These are phyloP conservation scores for Actinia equina DNA, from an alignment of 64 coral and sea anemone species.

Conservation along the genomic window DNA sequence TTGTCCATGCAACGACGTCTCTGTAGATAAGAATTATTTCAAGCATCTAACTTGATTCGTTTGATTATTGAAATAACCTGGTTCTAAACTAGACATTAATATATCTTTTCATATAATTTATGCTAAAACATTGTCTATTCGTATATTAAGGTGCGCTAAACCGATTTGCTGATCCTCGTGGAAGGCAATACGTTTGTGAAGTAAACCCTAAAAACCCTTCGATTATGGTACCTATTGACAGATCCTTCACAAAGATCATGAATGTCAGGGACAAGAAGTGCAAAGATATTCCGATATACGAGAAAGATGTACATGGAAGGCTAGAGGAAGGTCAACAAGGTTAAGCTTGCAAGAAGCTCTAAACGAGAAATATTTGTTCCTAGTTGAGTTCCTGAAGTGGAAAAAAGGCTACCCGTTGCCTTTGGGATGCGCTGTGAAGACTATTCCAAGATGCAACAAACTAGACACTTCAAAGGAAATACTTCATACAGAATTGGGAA, in stretches of 20 bases:
- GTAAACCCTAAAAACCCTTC: constrained; percentile 42
- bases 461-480: not conserved
- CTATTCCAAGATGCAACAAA: constrained; percentile 23
- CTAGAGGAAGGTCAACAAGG: not conserved
- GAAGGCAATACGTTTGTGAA: constrained; percentile 84
- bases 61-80: too few species aligned
- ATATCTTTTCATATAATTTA: too few species aligned
- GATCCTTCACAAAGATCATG: constrained; percentile 56
- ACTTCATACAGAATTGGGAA: not conserved
- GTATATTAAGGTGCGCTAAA: constrained; percentile 55
- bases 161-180: constrained; percentile 57
- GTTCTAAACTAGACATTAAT: too few species aligned
- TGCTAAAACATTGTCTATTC: not conserved
- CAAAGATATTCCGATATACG: not conserved
- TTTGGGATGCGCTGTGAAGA: constrained; percentile 40
- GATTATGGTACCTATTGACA: constrained; percentile 88
- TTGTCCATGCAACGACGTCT: too few species aligned
- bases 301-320: not conserved
- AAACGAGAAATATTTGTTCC: constrained; percentile 55
- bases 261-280: constrained; percentile 49
- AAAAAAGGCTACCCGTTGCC: constrained; percentile 32
- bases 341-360: constrained; percentile 8
- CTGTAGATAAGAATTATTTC: too few species aligned
- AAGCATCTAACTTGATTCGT: too few species aligned
- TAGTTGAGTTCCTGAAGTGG: constrained; percentile 71